Percentiles rank a stretch among this genome's conserved stretches.
These are phyloP conservation scores for Ceryle rudis DNA, from an alignment of 2,797 vertebrate genomes.

Conservation along the genomic window DNA sequence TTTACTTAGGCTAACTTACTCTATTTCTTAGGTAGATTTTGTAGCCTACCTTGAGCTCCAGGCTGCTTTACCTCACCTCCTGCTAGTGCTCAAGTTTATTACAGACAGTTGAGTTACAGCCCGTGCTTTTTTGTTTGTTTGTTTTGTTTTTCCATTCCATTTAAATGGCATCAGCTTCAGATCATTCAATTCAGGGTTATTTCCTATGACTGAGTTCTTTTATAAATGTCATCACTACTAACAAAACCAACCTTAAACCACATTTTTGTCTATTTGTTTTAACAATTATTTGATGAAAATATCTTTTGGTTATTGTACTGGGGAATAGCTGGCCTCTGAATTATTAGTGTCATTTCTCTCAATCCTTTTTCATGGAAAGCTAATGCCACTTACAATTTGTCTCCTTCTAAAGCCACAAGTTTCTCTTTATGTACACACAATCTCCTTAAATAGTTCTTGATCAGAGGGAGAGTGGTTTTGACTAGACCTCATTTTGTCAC, in stretches of 20 bases:
- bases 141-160: constrained; percentile 9
- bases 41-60: neutral
- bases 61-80: neutral
- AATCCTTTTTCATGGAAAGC: neutral
- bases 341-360: constrained; percentile 4
- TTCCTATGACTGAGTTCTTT: neutral
- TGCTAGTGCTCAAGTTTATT: neutral
- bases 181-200: neutral
- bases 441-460: constrained; percentile 16
- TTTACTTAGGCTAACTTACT: neutral
- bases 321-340: neutral
- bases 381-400: constrained; percentile 16
- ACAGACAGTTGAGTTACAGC: neutral
- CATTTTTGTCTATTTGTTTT: neutral
- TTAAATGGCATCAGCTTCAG: constrained; percentile 18
- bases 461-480: neutral
- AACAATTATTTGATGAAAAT: constrained; percentile 1
- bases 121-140: neutral
- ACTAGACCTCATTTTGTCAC: constrained; percentile 7
- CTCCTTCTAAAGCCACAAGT: constrained; percentile 6
- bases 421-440: neutral
- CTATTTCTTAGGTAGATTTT: neutral
- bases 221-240: neutral
- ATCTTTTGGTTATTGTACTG: neutral
- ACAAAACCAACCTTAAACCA: constrained; percentile 5